Conservation (phyloP, 1,140 invertebrate genomes). For the Homarus americanus region DNA sequence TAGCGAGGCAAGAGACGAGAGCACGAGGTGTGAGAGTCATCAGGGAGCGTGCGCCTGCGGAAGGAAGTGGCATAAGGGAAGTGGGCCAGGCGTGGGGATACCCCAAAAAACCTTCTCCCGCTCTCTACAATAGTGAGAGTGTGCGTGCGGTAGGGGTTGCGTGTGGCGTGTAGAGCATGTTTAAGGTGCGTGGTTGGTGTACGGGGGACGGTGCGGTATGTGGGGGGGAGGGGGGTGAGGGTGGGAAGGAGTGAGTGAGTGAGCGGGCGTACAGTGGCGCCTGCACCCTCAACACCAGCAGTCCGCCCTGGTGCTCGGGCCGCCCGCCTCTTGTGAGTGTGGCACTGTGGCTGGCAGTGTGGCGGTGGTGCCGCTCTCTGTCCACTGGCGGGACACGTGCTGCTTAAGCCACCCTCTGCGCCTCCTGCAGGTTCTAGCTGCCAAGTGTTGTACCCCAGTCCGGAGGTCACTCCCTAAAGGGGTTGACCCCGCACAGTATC, state of each 20-base stretch:
- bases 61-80: background rate
- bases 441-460: background rate
- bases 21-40: background rate
- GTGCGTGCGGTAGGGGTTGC: background rate
- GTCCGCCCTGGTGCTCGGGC: slow-evolving; percentile 32
- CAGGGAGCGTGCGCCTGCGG: slow-evolving; percentile 20
- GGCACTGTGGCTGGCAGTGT: background rate
- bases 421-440: background rate
- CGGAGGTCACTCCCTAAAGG: background rate
- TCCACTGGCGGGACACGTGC: background rate
- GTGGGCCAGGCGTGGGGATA: background rate
- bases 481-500: background rate
- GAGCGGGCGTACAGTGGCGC: slow-evolving; percentile 56
- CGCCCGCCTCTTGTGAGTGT: slow-evolving; percentile 32
- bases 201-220: background rate
- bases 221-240: background rate
- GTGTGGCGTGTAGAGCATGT: background rate
- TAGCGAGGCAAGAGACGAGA: background rate
- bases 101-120: background rate
- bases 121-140: background rate
- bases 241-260: slow-evolving; percentile 40
- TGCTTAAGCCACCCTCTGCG: background rate
- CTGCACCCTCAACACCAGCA: slow-evolving; percentile 48
- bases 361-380: slow-evolving; percentile 16
- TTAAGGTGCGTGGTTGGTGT: background rate